Conservation (phyloP, 2,888 invertebrate genomes). For the Galeruca laticollis region DNA sequence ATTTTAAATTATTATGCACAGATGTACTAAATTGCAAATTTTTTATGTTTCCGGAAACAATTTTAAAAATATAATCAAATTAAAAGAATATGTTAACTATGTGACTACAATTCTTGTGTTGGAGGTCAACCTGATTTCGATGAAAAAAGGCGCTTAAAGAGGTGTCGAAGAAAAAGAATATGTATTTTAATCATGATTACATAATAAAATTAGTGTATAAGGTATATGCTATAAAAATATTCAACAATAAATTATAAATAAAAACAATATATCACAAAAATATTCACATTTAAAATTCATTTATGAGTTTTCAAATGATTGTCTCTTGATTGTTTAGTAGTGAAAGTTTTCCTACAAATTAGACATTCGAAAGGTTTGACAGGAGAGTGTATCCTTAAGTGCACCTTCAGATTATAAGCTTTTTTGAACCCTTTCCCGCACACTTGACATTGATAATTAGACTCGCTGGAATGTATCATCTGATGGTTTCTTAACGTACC, state of each 20-base stretch:
- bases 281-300: no score
- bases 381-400: conserved; percentile 66
- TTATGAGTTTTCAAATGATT: conserved; percentile 44
- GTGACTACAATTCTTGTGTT: no score
- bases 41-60: no score
- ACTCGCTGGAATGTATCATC: conserved; percentile 51
- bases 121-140: no score
- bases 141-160: no score
- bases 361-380: conserved; percentile 65
- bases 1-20: no score
- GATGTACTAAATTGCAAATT: no score
- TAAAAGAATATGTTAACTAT: no score
- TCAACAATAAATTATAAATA: background rate
- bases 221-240: background rate
- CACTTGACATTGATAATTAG: conserved; percentile 45
- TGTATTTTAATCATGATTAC: no score
- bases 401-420: conserved; percentile 65
- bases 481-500: conserved; percentile 52
- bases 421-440: conserved; percentile 48
- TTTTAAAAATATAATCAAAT: no score
- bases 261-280: conserved; percentile 20
- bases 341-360: conserved; percentile 70
- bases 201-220: background rate
- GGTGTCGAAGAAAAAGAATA: no score
- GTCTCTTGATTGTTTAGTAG: conserved; percentile 57